phyloP scores from a whole-genome alignment of 2,113 vertebrate genomes.

The human (Homo sapiens) region DNA sequence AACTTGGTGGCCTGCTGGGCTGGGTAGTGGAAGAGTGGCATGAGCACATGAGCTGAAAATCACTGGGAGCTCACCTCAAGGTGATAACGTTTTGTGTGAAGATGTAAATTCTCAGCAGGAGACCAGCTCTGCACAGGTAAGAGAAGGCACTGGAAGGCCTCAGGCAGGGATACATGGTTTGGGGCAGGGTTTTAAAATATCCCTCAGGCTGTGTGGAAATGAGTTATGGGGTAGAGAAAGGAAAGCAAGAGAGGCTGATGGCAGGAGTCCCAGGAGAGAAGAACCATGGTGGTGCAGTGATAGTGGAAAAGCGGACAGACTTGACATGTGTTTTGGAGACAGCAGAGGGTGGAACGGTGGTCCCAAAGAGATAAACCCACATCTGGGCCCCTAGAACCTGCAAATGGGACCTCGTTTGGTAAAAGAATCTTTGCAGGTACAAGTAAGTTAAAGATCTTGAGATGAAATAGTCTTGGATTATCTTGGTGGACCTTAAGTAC shows the following conservation, averaged over 20 bases:
- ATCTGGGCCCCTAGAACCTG: not conserved
- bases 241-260: not conserved
- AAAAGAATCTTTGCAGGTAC: not conserved
- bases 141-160: not conserved
- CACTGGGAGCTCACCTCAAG: not conserved
- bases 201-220: not conserved
- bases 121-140: not conserved
- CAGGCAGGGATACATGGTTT: accelerated
- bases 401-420: not conserved
- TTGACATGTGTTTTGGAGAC: not conserved
- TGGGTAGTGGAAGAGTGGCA: not conserved
- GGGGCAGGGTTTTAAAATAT: not conserved
- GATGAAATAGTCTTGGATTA: not conserved
- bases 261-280: not conserved
- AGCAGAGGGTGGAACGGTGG: not conserved
- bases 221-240: too few relatives aligned
- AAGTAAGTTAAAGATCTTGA: not conserved
- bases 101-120: accelerated
- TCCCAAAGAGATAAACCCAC: not conserved
- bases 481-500: not conserved
- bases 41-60: not conserved
- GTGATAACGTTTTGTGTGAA: accelerated
- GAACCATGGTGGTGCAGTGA: accelerated
- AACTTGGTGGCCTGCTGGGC: not conserved
- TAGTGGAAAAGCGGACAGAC: not conserved